These are phyloP conservation scores for Aphidoletes aphidimyza DNA, from an alignment of 2,888 invertebrate genomes.

Conservation along the genomic window DNA sequence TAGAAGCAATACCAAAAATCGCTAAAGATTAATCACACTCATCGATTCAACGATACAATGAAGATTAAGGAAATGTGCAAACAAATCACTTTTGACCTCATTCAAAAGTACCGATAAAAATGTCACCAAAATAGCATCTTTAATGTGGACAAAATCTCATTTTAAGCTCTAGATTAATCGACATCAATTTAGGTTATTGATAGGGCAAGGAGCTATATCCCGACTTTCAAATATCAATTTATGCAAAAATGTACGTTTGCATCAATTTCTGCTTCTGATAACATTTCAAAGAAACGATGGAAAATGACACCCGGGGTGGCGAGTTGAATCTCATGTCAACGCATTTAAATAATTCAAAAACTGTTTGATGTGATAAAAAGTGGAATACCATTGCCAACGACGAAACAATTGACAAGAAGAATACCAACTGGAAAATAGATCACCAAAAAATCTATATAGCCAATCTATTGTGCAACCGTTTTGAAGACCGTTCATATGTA, in stretches of 20 bases:
- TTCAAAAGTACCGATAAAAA: not conserved
- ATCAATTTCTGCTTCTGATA: not conserved
- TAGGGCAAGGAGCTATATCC: not conserved
- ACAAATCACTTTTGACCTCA: constrained; percentile 52
- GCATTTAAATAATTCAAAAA: not conserved
- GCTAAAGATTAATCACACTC: not conserved
- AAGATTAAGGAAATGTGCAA: constrained; percentile 51
- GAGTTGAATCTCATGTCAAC: not conserved
- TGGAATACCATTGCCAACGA: not conserved
- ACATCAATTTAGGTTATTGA: not conserved
- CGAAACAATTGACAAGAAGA: constrained; percentile 34
- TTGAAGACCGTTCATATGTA: not conserved
- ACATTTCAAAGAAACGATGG: not conserved
- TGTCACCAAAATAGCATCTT: too few species aligned
- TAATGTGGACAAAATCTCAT: not conserved
- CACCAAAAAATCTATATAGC: not conserved
- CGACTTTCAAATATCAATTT: not conserved
- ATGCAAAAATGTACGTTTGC: not conserved
- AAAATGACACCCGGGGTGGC: not conserved
- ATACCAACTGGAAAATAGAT: not conserved
- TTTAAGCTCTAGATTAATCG: constrained; percentile 20
- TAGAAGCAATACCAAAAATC: not conserved
- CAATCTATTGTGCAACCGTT: not conserved
- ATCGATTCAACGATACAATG: not conserved
- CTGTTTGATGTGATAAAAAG: not conserved